Conservation (phyloP, 1,140 invertebrate genomes). For the Danaus melanippus region DNA sequence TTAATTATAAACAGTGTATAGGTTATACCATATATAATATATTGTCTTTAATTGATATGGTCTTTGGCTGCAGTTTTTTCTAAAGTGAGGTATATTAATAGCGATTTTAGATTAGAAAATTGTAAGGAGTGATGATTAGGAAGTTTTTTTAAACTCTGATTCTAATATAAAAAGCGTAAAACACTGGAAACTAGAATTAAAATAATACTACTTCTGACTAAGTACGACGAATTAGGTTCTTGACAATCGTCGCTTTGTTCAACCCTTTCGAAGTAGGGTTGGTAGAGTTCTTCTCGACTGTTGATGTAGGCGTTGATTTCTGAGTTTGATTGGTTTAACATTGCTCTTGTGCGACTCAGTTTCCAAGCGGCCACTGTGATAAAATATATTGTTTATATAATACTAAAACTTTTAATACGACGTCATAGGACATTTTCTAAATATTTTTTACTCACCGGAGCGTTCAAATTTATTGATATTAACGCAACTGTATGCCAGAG, state of each 20-base stretch:
- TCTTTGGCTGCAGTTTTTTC: constrained; percentile 3
- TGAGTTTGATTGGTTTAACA: constrained; percentile 15
- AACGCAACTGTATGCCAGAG: constrained; percentile 45
- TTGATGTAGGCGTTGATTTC: constrained; percentile 18
- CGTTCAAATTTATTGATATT: constrained; percentile 29
- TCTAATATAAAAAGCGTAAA: constrained; percentile 24
- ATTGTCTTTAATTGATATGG: constrained; percentile 1
- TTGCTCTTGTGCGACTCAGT: constrained; percentile 32
- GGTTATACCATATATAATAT: constrained; percentile 5
- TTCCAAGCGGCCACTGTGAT: constrained; percentile 40
- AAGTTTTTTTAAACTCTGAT: not conserved
- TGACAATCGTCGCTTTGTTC: constrained; percentile 39
- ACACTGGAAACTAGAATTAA: constrained; percentile 20
- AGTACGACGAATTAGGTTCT: constrained; percentile 38
- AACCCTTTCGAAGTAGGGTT: constrained; percentile 23
- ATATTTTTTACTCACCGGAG: constrained; percentile 26
- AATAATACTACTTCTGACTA: constrained; percentile 45
- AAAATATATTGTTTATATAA: constrained; percentile 4
- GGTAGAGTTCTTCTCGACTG: constrained; percentile 17
- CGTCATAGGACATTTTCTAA: not conserved
- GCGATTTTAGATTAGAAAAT: too few relatives aligned
- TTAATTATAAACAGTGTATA: constrained; percentile 2
- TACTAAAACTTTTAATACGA: too few relatives aligned
- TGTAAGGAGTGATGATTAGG: too few relatives aligned
- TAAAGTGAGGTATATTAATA: constrained; percentile 1